These are phyloP conservation scores for Solenodon paradoxus DNA, from an alignment of 2,113 vertebrate genomes.

Conservation along the genomic window DNA sequence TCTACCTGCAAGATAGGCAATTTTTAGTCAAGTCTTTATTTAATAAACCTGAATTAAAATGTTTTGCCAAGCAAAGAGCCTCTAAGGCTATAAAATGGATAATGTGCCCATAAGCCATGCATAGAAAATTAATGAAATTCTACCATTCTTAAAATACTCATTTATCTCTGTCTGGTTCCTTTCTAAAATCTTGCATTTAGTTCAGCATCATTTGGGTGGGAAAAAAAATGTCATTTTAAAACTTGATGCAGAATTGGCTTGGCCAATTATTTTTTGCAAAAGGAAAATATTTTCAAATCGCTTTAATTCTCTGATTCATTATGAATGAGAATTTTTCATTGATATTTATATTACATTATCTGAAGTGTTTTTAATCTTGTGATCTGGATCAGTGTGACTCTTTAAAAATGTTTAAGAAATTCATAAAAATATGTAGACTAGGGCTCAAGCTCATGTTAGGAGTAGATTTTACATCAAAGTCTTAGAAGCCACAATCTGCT, in stretches of 20 bases:
- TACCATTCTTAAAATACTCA: neutral
- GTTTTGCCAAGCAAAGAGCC: neutral
- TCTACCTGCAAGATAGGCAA: neutral
- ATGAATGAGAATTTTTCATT: neutral
- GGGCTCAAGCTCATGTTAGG: neutral
- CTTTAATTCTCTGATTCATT: neutral
- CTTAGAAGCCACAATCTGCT: neutral
- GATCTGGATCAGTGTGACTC: neutral
- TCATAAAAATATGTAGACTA: neutral
- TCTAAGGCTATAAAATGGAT: neutral
- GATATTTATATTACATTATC: neutral
- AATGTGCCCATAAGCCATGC: neutral
- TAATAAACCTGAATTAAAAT: constrained; percentile 48
- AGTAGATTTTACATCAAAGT: neutral
- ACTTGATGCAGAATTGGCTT: neutral
- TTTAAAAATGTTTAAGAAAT: neutral
- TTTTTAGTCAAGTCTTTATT: constrained; percentile 47
- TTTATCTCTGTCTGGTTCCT: neutral
- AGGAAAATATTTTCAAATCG: neutral
- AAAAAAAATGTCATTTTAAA: neutral
- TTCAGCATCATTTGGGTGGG: neutral
- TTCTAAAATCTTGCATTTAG: neutral
- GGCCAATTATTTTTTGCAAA: neutral
- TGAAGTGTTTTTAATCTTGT: neutral
- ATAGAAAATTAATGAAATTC: neutral